phyloP scores from a whole-genome alignment of 2,888 invertebrate genomes.

The Resseliella maxima region DNA sequence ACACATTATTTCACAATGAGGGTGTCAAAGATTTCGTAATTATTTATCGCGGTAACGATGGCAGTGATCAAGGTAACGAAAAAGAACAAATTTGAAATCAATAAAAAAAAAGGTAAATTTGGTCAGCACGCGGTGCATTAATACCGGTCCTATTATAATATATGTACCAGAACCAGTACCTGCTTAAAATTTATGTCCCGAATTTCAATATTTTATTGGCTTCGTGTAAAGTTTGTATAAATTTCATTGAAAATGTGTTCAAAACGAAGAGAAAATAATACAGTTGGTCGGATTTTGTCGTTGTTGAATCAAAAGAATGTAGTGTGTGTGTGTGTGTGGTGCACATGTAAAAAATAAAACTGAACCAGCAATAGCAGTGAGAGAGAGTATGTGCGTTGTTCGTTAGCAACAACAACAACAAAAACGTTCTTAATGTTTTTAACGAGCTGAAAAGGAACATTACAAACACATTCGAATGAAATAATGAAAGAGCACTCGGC shows the following conservation, averaged over 20 bases:
- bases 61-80: neutral
- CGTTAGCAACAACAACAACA: conserved; percentile 49
- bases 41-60: neutral
- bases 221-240: conserved; percentile 36
- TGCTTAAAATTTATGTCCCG: conserved; percentile 15
- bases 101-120: neutral
- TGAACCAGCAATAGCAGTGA: neutral
- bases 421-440: conserved; percentile 37
- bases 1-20: too few species aligned
- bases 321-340: neutral
- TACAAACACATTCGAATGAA: conserved; percentile 36
- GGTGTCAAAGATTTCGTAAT: conserved; percentile 35
- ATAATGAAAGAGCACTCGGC: conserved; percentile 1
- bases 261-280: neutral
- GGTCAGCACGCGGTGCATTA: neutral
- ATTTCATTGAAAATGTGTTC: neutral
- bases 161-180: too few species aligned
- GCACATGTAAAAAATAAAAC: neutral
- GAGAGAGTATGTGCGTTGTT: neutral
- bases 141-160: neutral
- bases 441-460: conserved; percentile 47
- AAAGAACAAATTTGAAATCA: neutral
- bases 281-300: too few species aligned
- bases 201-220: conserved; percentile 46
- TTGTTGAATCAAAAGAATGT: neutral